Evolutionary conservation across 92 coral and sea anemone genomes (phyloP).

Genomic region (Bergia puertoricense): DNA sequence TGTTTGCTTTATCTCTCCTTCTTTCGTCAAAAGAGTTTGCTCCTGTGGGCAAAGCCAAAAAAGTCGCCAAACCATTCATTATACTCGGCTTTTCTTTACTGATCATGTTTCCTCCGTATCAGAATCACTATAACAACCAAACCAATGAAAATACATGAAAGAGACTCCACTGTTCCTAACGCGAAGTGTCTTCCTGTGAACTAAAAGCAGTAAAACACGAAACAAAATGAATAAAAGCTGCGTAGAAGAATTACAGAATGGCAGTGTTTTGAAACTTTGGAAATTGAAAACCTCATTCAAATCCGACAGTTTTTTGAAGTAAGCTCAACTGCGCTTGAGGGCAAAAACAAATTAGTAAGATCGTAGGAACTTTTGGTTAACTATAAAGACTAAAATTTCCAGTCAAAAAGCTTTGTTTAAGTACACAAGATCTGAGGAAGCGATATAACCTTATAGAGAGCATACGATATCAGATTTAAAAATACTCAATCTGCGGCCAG

Average conservation of each 20-base stretch:
- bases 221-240: neutral
- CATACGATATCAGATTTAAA: neutral
- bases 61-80: neutral
- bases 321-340: conserved; percentile 19
- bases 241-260: neutral
- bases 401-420: neutral
- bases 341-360: conserved; percentile 17
- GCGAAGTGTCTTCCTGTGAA: neutral
- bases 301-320: neutral
- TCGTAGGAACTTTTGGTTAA: neutral
- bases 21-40: neutral
- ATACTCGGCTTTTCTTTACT: neutral
- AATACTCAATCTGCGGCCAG: neutral
- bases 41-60: conserved; percentile 6
- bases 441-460: neutral
- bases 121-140: conserved; percentile 40
- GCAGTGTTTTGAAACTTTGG: neutral
- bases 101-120: conserved; percentile 25
- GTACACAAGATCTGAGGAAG: neutral
- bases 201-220: neutral
- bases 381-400: neutral
- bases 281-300: neutral
- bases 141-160: neutral
- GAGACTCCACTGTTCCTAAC: neutral
- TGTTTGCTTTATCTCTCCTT: conserved; percentile 14